These are phyloP conservation scores for Molorchus minor DNA, from an alignment of 2,888 invertebrate species.

Conservation along the genomic window DNA sequence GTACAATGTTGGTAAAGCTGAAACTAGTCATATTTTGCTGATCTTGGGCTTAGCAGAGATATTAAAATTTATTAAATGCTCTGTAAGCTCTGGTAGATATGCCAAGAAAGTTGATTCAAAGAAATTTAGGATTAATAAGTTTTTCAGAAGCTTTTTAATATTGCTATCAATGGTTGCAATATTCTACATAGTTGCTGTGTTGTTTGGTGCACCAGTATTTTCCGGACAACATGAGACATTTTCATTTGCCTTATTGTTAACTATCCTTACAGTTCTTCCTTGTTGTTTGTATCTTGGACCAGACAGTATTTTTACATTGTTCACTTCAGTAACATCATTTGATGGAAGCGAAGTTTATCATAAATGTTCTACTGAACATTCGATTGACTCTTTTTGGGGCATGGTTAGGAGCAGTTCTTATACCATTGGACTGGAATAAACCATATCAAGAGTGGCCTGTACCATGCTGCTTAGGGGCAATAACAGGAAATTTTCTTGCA, in stretches of 20 bases:
- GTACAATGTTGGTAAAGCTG: slow-evolving; percentile 69
- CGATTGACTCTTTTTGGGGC: slow-evolving; percentile 75
- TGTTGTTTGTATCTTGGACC: slow-evolving; percentile 70
- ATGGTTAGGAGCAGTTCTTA: slow-evolving; percentile 85
- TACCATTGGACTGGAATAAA: slow-evolving; percentile 91
- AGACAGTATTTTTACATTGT: slow-evolving; percentile 67
- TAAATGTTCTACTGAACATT: slow-evolving; percentile 68
- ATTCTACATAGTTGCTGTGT: slow-evolving; percentile 70
- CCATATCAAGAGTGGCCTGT: slow-evolving; percentile 88
- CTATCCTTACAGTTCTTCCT: slow-evolving; percentile 71
- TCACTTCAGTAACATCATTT: slow-evolving; percentile 65
- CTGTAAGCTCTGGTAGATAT: slow-evolving; percentile 41
- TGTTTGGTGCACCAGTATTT: slow-evolving; percentile 75
- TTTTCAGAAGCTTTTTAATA: slow-evolving; percentile 64
- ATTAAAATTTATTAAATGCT: slow-evolving; percentile 61
- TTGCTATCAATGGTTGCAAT: slow-evolving; percentile 63
- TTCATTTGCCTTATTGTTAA: slow-evolving; percentile 71
- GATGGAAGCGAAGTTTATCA: slow-evolving; percentile 66
- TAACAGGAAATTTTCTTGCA: slow-evolving; percentile 67
- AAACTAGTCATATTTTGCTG: slow-evolving; percentile 56
- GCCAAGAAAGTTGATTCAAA: slow-evolving; percentile 56
- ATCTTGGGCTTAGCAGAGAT: slow-evolving; percentile 64
- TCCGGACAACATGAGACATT: slow-evolving; percentile 73
- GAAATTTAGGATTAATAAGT: slow-evolving; percentile 35
- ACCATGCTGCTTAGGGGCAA: slow-evolving; percentile 75